phyloP scores from a whole-genome alignment of 2,113 vertebrate species.

The Scomber japonicus region DNA sequence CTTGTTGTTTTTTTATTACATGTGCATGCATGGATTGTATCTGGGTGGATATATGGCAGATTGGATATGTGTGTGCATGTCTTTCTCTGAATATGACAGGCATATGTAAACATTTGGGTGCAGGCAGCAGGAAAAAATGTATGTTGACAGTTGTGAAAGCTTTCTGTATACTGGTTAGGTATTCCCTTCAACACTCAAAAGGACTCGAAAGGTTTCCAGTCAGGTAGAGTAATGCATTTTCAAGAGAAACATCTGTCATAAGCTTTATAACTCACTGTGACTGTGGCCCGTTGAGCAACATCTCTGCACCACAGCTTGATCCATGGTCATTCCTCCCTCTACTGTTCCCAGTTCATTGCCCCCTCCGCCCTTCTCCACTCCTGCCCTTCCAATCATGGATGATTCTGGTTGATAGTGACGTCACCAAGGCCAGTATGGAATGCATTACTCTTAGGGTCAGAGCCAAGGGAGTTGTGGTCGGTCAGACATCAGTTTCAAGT shows the following conservation, averaged over 20 bases:
- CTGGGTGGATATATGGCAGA: conserved; percentile 25
- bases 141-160: conserved; percentile 56
- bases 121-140: conserved; percentile 34
- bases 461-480: conserved; percentile 5
- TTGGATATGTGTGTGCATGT: conserved; percentile 19
- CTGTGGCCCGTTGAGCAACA: conserved; percentile 68
- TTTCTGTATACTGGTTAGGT: conserved; percentile 40
- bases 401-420: conserved; percentile 58
- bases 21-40: conserved; percentile 10
- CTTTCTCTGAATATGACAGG: conserved; percentile 29
- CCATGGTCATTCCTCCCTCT: conserved; percentile 53
- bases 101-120: conserved; percentile 33
- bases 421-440: conserved; percentile 51
- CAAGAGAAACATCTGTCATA: conserved; percentile 71
- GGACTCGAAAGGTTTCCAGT: conserved; percentile 39
- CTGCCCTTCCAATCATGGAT: conserved; percentile 51
- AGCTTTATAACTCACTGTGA: conserved; percentile 63
- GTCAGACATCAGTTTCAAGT: conserved; percentile 24
- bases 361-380: conserved; percentile 3
- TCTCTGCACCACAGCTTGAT: conserved; percentile 66
- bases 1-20: conserved; percentile 24
- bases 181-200: conserved; percentile 43
- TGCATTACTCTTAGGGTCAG: conserved; percentile 43
- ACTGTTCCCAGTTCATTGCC: conserved; percentile 14
- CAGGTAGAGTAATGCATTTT: conserved; percentile 66